Evolutionary conservation across 2,797 vertebrate genomes (phyloP).

Genomic region (Eurystomus glaucurus): DNA sequence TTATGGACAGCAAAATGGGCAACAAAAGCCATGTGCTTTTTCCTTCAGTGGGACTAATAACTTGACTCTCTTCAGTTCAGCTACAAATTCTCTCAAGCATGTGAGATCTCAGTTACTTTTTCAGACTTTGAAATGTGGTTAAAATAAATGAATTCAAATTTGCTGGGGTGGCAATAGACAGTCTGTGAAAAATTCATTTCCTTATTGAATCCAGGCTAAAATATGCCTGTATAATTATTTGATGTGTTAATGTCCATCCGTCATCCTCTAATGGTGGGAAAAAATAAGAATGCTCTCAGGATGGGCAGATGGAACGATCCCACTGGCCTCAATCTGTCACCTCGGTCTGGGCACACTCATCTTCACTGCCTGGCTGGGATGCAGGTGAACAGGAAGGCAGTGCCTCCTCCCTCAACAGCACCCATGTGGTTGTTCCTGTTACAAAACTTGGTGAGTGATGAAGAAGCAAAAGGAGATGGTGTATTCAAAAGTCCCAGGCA

Average conservation of each 20-base stretch:
- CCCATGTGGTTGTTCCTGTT: rapidly evolving
- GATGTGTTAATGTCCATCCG: neutral
- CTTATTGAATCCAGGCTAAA: neutral
- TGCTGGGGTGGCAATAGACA: neutral
- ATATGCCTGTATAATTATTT: neutral
- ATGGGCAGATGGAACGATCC: too few species aligned
- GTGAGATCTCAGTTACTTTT: neutral
- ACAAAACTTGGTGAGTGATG: rapidly evolving
- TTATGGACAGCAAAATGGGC: neutral
- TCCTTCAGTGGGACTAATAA: neutral
- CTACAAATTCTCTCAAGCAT: neutral
- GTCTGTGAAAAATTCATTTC: neutral
- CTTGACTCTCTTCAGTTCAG: neutral
- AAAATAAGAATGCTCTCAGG: neutral
- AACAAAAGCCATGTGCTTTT: neutral
- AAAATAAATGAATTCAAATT: neutral
- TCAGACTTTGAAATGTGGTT: neutral
- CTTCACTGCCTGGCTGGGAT: neutral
- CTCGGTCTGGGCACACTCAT: neutral
- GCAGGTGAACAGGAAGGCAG: neutral
- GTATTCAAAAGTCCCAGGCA: neutral
- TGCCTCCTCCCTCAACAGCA: neutral
- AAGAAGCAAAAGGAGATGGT: neutral
- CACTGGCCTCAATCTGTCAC: rapidly evolving
- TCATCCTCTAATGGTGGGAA: neutral